A percentile compares a stretch with the other conserved stretches of the same genome.
phyloP scores from a whole-genome alignment of 2,888 invertebrate genomes.

The Acrobasis consociella region DNA sequence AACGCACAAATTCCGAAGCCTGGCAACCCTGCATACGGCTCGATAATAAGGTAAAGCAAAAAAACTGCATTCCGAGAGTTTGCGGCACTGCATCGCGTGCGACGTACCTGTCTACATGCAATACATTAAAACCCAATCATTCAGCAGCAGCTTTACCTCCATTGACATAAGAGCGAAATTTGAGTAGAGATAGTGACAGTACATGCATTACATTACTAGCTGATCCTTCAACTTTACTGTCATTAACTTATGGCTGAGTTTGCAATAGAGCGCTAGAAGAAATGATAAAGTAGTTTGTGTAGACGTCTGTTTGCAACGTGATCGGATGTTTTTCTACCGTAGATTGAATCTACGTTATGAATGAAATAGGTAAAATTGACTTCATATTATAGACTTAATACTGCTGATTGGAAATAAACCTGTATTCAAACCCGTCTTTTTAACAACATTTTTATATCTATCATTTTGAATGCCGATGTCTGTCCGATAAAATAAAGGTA shows the following conservation, averaged over 20 bases:
- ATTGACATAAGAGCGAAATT: conserved; percentile 5
- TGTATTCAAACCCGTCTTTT: too few species aligned
- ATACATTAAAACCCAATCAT: not conserved
- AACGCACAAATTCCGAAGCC: not conserved
- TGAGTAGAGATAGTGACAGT: not conserved
- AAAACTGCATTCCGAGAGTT: conserved; percentile 62
- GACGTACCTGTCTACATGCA: conserved; percentile 31
- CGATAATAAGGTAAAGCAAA: conserved; percentile 38
- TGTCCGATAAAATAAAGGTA: not conserved
- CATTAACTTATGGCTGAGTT: too few species aligned
- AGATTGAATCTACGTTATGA: conserved; percentile 6
- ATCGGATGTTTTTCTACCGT: conserved; percentile 18
- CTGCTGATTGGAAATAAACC: not conserved
- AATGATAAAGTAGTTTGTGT: not conserved
- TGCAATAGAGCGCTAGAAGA: too few species aligned
- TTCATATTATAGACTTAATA: not conserved
- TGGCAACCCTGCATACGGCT: conserved; percentile 12
- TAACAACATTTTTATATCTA: not conserved
- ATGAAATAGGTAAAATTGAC: conserved; percentile 3
- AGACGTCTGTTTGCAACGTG: conserved; percentile 13
- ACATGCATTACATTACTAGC: too few species aligned
- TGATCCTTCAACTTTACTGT: too few species aligned
- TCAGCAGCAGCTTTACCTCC: not conserved
- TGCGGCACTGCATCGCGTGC: conserved; percentile 60
- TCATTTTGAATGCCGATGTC: not conserved